Conservation (phyloP, 1,140 invertebrate genomes). For the Stenopsyche tienmushanensis region DNA sequence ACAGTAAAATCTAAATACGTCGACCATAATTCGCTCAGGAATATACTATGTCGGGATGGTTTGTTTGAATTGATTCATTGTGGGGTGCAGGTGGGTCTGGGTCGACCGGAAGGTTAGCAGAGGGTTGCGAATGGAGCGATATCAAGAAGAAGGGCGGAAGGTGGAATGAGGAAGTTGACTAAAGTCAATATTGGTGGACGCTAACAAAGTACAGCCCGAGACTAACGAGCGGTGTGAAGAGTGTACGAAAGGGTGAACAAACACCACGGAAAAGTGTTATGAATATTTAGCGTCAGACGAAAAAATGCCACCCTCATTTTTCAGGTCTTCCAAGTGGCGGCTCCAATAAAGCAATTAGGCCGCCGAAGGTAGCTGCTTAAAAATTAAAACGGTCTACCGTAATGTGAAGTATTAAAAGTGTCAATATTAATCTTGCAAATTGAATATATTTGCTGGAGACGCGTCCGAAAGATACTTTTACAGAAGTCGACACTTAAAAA, state of each 20-base stretch:
- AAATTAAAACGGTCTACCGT: too few species aligned
- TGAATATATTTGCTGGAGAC: too few species aligned
- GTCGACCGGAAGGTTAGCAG: neutral
- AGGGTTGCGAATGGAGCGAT: neutral
- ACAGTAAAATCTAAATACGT: slow-evolving; percentile 20
- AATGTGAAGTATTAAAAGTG: too few species aligned
- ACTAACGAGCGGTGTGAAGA: slow-evolving; percentile 18
- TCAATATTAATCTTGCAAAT: too few species aligned
- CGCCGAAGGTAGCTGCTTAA: too few species aligned
- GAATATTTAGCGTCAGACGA: too few species aligned
- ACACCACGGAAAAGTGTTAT: neutral
- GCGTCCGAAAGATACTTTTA: too few species aligned
- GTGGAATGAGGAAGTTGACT: neutral
- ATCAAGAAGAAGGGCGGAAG: neutral
- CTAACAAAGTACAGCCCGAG: slow-evolving; percentile 19
- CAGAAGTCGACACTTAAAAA: too few species aligned
- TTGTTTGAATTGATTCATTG: slow-evolving; percentile 18
- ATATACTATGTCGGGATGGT: neutral
- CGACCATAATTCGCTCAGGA: slow-evolving; percentile 28
- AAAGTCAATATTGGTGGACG: slow-evolving; percentile 29
- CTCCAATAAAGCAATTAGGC: too few species aligned
- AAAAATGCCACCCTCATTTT: too few species aligned
- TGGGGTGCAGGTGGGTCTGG: neutral
- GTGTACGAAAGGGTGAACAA: neutral
- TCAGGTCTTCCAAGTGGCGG: too few species aligned